Conservation (phyloP, 2,797 vertebrate genomes). For the Leptatherina wallacei region DNA sequence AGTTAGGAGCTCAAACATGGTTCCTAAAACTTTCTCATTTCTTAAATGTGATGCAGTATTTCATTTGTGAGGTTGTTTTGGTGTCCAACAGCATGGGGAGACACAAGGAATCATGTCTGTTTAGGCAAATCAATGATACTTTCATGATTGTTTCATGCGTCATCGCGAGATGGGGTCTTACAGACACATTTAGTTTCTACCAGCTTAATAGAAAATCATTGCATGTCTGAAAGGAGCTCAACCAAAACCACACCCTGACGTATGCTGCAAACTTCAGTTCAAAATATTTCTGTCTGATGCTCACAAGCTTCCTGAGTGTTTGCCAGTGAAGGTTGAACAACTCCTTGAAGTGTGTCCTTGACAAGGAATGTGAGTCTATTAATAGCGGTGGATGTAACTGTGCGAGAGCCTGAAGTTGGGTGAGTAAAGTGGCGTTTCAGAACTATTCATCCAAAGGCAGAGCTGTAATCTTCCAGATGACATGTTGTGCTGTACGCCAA, state of each 20-base stretch:
- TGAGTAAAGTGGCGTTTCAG: constrained; percentile 31
- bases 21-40: too few relatives aligned
- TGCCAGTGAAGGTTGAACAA: constrained; percentile 31
- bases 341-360: constrained; percentile 23
- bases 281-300: neutral
- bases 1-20: too few relatives aligned
- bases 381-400: constrained; percentile 35
- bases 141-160: too few relatives aligned
- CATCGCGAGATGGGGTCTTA: too few relatives aligned
- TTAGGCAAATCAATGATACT: too few relatives aligned
- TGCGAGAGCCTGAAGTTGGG: constrained; percentile 25
- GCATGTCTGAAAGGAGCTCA: too few relatives aligned
- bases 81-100: too few relatives aligned
- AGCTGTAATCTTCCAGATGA: constrained; percentile 27
- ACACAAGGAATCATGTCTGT: too few relatives aligned
- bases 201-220: too few relatives aligned
- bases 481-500: constrained; percentile 16
- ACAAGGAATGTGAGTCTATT: constrained; percentile 48
- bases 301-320: constrained; percentile 33
- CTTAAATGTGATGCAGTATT: too few relatives aligned
- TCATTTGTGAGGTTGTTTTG: too few relatives aligned
- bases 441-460: constrained; percentile 23
- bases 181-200: too few relatives aligned
- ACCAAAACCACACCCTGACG: neutral
- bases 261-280: neutral